These are phyloP conservation scores for Drosophila buzzatii DNA, from an alignment of 2,888 invertebrate genomes.

Conservation along the genomic window DNA sequence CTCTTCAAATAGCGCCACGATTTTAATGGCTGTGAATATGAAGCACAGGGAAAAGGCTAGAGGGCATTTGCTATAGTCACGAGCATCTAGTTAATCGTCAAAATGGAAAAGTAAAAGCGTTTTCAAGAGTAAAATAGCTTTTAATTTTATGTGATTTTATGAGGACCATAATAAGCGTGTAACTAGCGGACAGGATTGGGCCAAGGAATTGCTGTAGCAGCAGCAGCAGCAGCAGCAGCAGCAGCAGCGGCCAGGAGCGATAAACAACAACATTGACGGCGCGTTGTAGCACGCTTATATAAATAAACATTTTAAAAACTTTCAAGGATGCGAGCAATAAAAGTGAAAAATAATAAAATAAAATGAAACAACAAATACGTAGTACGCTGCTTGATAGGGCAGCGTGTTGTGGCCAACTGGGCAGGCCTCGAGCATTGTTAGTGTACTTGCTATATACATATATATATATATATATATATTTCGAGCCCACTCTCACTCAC, in stretches of 20 bases:
- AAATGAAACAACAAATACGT: constrained; percentile 25
- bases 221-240: constrained; percentile 6
- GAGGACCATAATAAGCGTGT: constrained; percentile 62
- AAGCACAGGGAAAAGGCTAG: not conserved
- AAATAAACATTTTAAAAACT: constrained; percentile 77
- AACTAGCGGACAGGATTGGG: constrained; percentile 44
- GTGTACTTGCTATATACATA: constrained; percentile 29
- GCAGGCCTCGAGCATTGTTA: constrained; percentile 27
- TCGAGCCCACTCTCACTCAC: not conserved
- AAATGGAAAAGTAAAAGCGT: constrained; percentile 48
- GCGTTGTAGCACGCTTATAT: constrained; percentile 38
- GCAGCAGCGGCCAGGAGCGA: constrained; percentile 14
- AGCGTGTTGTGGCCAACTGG: constrained; percentile 5
- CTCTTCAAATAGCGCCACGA: constrained; percentile 25
- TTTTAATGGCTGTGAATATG: constrained; percentile 43
- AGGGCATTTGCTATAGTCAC: constrained; percentile 15
- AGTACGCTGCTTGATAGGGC: not conserved
- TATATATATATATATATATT: not conserved
- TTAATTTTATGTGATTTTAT: constrained; percentile 74
- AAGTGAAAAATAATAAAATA: constrained; percentile 25
- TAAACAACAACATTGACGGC: constrained; percentile 65
- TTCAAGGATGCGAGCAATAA: constrained; percentile 74
- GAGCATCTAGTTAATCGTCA: constrained; percentile 38
- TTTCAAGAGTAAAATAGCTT: constrained; percentile 64
- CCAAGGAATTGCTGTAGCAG: not conserved